Evolutionary conservation across 1,140 invertebrate species (phyloP).

Genomic region (Drosophila lacteicornis): DNA sequence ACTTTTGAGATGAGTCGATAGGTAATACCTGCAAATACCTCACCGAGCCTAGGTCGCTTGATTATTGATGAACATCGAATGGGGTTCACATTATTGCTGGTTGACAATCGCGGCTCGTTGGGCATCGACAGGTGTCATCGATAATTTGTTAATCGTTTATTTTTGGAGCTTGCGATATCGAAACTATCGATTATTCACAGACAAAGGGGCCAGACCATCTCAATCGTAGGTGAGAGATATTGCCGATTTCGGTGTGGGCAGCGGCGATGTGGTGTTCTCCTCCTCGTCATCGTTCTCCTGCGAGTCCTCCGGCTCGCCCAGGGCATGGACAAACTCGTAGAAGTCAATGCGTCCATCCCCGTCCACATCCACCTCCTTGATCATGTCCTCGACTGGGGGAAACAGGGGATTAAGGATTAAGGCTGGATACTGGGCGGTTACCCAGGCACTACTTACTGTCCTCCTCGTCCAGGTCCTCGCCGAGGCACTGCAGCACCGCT

Average conservation of each 20-base stretch:
- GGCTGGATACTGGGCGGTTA: not conserved
- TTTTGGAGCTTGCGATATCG: not conserved
- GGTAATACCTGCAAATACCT: slow-evolving; percentile 3
- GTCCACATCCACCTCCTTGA: slow-evolving; percentile 95
- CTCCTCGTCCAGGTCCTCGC: slow-evolving; percentile 93
- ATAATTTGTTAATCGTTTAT: slow-evolving; percentile 1
- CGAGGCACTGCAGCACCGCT: slow-evolving; percentile 93
- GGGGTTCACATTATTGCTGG: slow-evolving; percentile 21
- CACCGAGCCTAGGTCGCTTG: slow-evolving; percentile 7
- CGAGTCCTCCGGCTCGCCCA: slow-evolving; percentile 93
- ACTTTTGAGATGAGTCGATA: slow-evolving; percentile 10
- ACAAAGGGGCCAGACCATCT: not conserved
- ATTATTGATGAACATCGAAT: slow-evolving; percentile 21
- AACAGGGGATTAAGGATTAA: slow-evolving; percentile 47
- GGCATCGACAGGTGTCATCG: slow-evolving; percentile 1
- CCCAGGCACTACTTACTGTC: slow-evolving; percentile 88
- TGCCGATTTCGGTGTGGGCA: slow-evolving; percentile 78
- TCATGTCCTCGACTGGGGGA: slow-evolving; percentile 94
- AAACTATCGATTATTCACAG: slow-evolving; percentile 10
- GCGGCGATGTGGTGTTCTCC: slow-evolving; percentile 85
- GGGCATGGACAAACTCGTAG: slow-evolving; percentile 93
- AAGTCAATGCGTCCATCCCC: slow-evolving; percentile 95
- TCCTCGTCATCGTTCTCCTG: slow-evolving; percentile 92
- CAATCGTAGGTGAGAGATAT: slow-evolving; percentile 74
- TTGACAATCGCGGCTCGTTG: not conserved